Base-by-base conservation (phyloP, 2,797 vertebrate species). In the Linurgus olivaceus region DNA sequence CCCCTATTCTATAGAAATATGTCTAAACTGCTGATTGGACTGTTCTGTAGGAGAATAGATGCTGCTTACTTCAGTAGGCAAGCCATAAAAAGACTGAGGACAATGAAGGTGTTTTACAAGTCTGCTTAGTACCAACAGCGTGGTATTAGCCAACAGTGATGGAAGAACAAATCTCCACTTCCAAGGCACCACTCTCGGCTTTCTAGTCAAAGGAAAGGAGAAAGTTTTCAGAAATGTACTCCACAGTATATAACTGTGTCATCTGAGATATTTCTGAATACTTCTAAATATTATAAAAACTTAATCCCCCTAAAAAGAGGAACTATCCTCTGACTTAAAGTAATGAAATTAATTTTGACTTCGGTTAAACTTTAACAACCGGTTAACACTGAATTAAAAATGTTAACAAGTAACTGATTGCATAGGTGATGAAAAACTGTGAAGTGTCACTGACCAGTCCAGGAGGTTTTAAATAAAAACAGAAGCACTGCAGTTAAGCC, bases 91-190 rank as follows among this genome's bases (percentile, higher is more conserved):
- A 96, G 82, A 88, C 51, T 73, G 93, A 81, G 80, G 77, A 51
- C 86, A 96, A 88, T 45, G 83, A 90, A 87, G 71, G 50, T 85
- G 80, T 88, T 93, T 90, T 61, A 91, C 80, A 96, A 97, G 81
- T 71, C 90, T 93, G 67, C 94, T 92, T 82, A 92, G 81, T 78
- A 70, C 77, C 83, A 94, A 44, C 63, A 87, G 71, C 9, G 1
- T 44, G 25, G 3, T 71, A 76, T 57, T 71, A 74, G 76, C 76
- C 70, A 47, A 57, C 47, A 84, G 55, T 72, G 91, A 90, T 66
- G 50, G 55, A 91, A 94, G 78, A 92, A 87, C 71, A 87, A 73
- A 63, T 63, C 77, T 79, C 48, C 48, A 38, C 57, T 89, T 73
- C 80, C 75, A 89, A 89, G 75, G 78, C 81, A 86, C 81, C 88